Base-by-base conservation (phyloP, 1,140 invertebrate species). In the Drosophila pruinosa region DNA sequence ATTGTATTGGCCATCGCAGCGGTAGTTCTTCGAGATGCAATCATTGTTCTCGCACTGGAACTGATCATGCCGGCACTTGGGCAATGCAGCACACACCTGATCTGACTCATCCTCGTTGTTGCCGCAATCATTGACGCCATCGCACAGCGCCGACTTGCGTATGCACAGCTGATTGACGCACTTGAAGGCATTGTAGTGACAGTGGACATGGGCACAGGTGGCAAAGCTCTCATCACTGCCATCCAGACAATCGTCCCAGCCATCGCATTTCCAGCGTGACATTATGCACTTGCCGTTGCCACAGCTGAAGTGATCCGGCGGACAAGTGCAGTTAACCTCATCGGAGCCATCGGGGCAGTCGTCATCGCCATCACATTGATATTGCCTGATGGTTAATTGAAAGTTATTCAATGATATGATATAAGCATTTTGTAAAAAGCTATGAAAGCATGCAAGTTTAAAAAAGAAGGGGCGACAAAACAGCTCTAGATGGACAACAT, bases 261-360 rank as follows among this genome's bases (percentile, higher is more conserved):
- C 91, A 65, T 93, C 95, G 72, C 95, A 96, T 15, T 95, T 93
- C 96, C 96, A 97, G 67, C 96, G 93, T 0, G 95, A 95, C 2
- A 97, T 97, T 26, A 99, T 97, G 89, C 98, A 99, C 89, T 98
- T 98, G 24, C 97, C 95, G 90, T 99, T 99, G 12, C 92, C 93
- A 41, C 82, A 86, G 41, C 74, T 82, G 92, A 98, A 99, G 89
- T 99, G 98, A 1, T 97, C 97, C 86, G 98, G 97, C 0, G 97
- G 98, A 91, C 97, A 97, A 10, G 96, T 92, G 0, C 93, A 92
- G 72, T 96, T 95, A 0, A 94, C 92, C 91, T 99, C 98, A 90
- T 99, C 98, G 19, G 96, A 97, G 22, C 96, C 96, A 91, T 99
- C 98, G 0, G 97, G 97, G 82, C 98, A 99, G 83, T 99, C 98